Percentiles rank a stretch among this genome's conserved stretches.
These are phyloP conservation scores for Uropetala carovei DNA, from an alignment of 2,888 invertebrate genomes.

Conservation along the genomic window DNA sequence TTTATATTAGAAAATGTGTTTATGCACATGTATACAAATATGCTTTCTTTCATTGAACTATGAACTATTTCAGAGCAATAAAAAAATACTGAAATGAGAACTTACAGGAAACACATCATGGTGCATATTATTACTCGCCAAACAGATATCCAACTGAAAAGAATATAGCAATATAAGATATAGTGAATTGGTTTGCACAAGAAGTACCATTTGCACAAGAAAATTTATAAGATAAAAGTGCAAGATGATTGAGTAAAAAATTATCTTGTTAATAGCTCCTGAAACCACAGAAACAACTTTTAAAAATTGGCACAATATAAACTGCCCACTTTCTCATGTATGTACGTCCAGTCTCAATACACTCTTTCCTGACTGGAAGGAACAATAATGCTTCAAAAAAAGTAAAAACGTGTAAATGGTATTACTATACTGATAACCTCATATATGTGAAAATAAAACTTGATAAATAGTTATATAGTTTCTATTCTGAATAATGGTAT, in stretches of 20 bases:
- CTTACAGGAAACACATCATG: slow-evolving; percentile 74
- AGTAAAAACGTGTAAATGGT: too few species aligned
- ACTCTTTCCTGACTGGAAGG: too few species aligned
- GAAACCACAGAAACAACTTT: too few species aligned
- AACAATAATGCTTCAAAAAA: too few species aligned
- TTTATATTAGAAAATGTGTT: not conserved
- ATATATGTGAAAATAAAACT: too few species aligned
- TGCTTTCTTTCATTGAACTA: not conserved
- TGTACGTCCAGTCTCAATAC: too few species aligned
- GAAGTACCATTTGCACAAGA: not conserved
- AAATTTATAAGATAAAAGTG: not conserved
- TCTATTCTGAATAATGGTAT: too few species aligned
- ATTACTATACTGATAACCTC: too few species aligned
- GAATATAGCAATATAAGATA: slow-evolving; percentile 69
- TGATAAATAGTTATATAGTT: too few species aligned
- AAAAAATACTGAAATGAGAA: slow-evolving; percentile 62
- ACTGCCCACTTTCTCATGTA: too few species aligned
- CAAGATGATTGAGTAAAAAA: not conserved
- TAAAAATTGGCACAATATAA: too few species aligned
- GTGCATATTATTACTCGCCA: slow-evolving; percentile 72
- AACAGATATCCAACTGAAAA: slow-evolving; percentile 72
- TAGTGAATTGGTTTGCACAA: slow-evolving; percentile 70
- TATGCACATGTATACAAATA: not conserved
- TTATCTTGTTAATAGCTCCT: not conserved
- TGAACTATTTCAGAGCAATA: not conserved